Evolutionary conservation across 1,140 invertebrate species (phyloP).

Genomic region (Druon quercuslanigerum): DNA sequence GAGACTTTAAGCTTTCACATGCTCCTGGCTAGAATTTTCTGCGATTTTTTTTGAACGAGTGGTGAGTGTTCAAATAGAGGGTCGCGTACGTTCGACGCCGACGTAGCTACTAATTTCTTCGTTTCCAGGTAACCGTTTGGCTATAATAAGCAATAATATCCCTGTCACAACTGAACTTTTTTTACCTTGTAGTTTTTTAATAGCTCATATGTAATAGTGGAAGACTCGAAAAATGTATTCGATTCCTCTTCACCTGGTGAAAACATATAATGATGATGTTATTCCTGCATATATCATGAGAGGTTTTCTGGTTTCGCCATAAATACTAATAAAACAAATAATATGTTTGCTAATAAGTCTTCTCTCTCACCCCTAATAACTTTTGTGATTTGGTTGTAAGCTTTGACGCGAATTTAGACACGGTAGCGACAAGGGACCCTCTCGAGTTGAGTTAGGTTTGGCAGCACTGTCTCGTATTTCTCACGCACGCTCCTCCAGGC

Average conservation of each 20-base stretch:
- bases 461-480: constrained; percentile 56
- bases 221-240: too few species aligned
- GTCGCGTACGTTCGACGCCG: too few species aligned
- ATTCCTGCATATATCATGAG: background rate
- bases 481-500: constrained; percentile 56
- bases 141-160: too few species aligned
- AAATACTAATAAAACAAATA: constrained; percentile 8
- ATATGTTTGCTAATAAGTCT: background rate
- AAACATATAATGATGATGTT: background rate
- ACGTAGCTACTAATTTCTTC: too few species aligned
- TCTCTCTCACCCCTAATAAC: background rate
- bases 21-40: too few species aligned
- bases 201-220: too few species aligned
- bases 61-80: too few species aligned
- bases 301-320: background rate
- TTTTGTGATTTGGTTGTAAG: constrained; percentile 8
- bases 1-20: too few species aligned
- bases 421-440: constrained; percentile 14
- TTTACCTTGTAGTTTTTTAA: too few species aligned
- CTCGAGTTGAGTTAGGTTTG: constrained; percentile 15
- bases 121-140: too few species aligned
- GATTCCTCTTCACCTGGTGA: background rate
- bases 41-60: too few species aligned
- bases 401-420: constrained; percentile 8
- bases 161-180: too few species aligned